A percentile compares a stretch with the other conserved stretches of the same genome.
phyloP scores from a whole-genome alignment of 2,888 invertebrate genomes.

The Girardia tigrina region DNA sequence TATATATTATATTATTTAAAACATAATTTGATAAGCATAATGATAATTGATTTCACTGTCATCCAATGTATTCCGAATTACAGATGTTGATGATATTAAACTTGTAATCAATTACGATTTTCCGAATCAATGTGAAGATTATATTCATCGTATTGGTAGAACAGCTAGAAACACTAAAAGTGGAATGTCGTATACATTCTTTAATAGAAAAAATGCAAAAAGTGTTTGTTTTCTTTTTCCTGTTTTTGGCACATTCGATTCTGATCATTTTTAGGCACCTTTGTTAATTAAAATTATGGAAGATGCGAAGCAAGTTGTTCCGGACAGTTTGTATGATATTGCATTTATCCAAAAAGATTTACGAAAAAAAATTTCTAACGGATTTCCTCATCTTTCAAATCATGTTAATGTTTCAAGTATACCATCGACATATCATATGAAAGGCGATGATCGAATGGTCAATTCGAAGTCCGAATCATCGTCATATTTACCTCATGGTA shows the following conservation, averaged over 20 bases:
- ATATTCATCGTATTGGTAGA: conserved; percentile 87
- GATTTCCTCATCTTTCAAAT: not conserved
- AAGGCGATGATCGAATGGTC: no score
- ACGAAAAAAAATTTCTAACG: not conserved
- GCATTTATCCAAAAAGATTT: not conserved
- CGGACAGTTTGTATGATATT: not conserved
- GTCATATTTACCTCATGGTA: no score
- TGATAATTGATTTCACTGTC: no score
- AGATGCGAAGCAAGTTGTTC: conserved; percentile 66
- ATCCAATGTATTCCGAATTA: no score
- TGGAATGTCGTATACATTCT: conserved; percentile 89
- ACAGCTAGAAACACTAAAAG: conserved; percentile 80
- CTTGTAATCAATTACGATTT: conserved; percentile 94
- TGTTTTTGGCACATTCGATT: no score
- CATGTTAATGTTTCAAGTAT: not conserved
- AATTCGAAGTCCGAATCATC: no score
- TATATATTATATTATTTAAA: no score
- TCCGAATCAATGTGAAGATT: conserved; percentile 89
- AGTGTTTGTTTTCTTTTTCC: no score
- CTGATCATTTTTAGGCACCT: no score
- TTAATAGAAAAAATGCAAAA: conserved; percentile 74
- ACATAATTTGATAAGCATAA: no score
- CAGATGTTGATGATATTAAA: conserved; percentile 91
- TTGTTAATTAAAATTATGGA: conserved; percentile 76
- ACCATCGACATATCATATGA: not conserved